Conservation (phyloP, 2,113 vertebrate species). For the Natator depressus region DNA sequence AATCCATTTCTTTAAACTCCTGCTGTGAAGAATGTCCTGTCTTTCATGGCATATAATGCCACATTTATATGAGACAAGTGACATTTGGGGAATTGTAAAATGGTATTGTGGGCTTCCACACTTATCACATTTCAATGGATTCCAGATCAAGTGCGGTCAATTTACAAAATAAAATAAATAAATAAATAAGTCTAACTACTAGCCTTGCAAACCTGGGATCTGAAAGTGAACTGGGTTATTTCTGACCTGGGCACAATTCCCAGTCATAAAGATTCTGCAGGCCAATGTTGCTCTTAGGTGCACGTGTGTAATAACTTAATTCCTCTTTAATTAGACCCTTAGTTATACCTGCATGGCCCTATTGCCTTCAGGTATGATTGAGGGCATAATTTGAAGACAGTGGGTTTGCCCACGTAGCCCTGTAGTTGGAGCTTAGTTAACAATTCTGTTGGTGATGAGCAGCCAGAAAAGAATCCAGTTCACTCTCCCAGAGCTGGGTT, state of each 20-base stretch:
- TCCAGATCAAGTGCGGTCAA: neutral
- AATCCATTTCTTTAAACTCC: neutral
- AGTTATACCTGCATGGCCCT: neutral
- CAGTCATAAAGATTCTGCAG: neutral
- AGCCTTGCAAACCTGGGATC: neutral
- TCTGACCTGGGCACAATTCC: neutral
- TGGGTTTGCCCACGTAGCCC: neutral
- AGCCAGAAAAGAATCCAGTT: neutral
- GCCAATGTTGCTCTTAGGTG: neutral
- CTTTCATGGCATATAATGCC: neutral
- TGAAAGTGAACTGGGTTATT: neutral
- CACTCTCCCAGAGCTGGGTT: neutral
- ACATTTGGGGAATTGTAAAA: neutral
- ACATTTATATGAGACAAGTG: neutral
- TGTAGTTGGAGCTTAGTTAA: neutral
- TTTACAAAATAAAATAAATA: neutral
- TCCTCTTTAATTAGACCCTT: neutral
- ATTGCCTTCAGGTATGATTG: fast-evolving
- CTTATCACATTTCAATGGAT: neutral
- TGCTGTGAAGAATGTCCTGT: neutral
- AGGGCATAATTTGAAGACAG: fast-evolving
- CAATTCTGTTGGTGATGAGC: neutral
- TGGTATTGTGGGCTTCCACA: neutral
- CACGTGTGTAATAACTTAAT: neutral
- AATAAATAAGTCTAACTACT: neutral